These are phyloP conservation scores for Penaeus indicus DNA, from an alignment of 1,140 invertebrate species.

Conservation along the genomic window DNA sequence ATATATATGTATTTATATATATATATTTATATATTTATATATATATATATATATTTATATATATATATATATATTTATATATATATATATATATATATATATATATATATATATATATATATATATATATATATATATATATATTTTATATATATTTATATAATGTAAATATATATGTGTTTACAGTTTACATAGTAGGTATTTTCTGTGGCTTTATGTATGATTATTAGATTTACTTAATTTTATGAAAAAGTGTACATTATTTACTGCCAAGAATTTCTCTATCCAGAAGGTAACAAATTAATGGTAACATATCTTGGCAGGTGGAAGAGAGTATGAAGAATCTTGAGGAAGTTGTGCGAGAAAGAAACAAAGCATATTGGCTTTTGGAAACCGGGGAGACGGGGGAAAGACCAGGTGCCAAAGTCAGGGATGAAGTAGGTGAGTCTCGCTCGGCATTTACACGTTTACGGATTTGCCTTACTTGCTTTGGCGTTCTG, in stretches of 20 bases:
- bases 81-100: too few relatives aligned
- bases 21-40: too few relatives aligned
- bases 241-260: background rate
- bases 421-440: slow-evolving; percentile 73
- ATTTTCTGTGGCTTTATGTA: too few relatives aligned
- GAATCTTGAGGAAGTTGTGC: slow-evolving; percentile 91
- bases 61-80: too few relatives aligned
- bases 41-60: too few relatives aligned
- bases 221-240: too few relatives aligned
- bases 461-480: background rate
- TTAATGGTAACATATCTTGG: slow-evolving; percentile 39
- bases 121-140: too few relatives aligned
- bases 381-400: slow-evolving; percentile 91
- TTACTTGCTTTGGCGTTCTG: background rate
- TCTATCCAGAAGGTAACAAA: background rate
- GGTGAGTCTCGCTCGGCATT: slow-evolving; percentile 44
- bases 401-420: slow-evolving; percentile 81
- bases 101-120: too few relatives aligned
- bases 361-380: slow-evolving; percentile 93
- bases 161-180: too few relatives aligned
- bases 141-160: too few relatives aligned
- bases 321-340: slow-evolving; percentile 92
- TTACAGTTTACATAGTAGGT: too few relatives aligned
- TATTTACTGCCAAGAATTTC: background rate
- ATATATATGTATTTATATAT: too few relatives aligned